Percentiles rank a stretch among this genome's conserved stretches.
Conservation (phyloP, 1,140 invertebrate species). For the Venturia canescens region DNA sequence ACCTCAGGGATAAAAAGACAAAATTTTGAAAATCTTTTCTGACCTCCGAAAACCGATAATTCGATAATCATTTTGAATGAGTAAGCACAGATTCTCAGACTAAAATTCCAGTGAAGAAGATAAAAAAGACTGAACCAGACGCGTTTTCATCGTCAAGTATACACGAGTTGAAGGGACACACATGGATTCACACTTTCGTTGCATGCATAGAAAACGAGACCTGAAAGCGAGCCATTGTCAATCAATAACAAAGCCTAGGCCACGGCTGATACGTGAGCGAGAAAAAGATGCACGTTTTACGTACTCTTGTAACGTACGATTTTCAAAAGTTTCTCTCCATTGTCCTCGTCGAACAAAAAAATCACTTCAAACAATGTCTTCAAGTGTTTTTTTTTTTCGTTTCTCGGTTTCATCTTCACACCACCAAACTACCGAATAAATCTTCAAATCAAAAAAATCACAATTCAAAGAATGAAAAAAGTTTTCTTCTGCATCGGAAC, state of each 20-base stretch:
- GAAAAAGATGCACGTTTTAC: conserved; percentile 6
- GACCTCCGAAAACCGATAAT: background rate
- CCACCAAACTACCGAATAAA: background rate
- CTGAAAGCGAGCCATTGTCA: conserved; percentile 68
- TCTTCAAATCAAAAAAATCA: no score
- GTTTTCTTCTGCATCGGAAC: no score
- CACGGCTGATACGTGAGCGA: conserved; percentile 32
- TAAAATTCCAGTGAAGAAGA: background rate
- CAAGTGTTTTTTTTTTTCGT: background rate
- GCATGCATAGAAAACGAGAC: conserved; percentile 66
- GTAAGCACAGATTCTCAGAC: no score
- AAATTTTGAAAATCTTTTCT: background rate
- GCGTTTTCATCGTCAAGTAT: conserved; percentile 31
- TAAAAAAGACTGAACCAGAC: background rate
- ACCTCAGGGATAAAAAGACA: background rate
- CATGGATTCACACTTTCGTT: conserved; percentile 57
- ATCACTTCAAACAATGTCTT: background rate
- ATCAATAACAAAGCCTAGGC: conserved; percentile 63
- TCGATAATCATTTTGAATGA: no score
- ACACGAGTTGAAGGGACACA: conserved; percentile 74
- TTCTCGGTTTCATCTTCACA: background rate
- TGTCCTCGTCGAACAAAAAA: conserved; percentile 8
- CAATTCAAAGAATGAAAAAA: no score
- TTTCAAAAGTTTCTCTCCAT: background rate
- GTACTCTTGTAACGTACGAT: conserved; percentile 32